Evolutionary conservation across 2,797 vertebrate genomes (phyloP).

Genomic region (Etheostoma perlongum): DNA sequence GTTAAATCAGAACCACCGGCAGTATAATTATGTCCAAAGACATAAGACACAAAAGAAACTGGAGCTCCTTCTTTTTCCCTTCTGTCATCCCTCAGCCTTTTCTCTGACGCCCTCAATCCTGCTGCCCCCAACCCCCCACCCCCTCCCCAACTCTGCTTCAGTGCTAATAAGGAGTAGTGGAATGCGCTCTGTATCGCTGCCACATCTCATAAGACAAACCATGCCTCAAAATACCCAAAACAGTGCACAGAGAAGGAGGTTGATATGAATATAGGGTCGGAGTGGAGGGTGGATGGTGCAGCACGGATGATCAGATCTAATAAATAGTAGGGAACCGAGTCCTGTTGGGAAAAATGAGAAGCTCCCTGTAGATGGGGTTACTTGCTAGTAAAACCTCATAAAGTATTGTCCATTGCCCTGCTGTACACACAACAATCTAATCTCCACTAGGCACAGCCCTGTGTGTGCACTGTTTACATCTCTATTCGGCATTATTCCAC

Average conservation of each 20-base stretch:
- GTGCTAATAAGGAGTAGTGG: conserved; percentile 81
- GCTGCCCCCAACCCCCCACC: conserved; percentile 3
- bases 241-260: conserved; percentile 15
- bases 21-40: conserved; percentile 19
- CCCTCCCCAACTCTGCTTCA: conserved; percentile 34
- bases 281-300: conserved; percentile 28
- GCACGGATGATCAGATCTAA: conserved; percentile 60
- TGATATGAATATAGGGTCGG: conserved; percentile 32
- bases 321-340: conserved; percentile 57
- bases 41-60: conserved; percentile 29
- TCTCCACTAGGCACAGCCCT: conserved; percentile 16
- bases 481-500: conserved; percentile 23
- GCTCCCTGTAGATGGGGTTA: conserved; percentile 59
- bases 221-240: conserved; percentile 64
- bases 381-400: conserved; percentile 67
- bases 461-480: conserved; percentile 14
- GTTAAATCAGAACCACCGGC: not conserved
- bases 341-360: conserved; percentile 53
- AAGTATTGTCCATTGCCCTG: conserved; percentile 58
- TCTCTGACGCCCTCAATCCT: conserved; percentile 47
- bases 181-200: conserved; percentile 78
- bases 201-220: conserved; percentile 80
- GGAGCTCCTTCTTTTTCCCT: conserved; percentile 19
- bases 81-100: conserved; percentile 43
- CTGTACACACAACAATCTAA: conserved; percentile 46